Conservation (phyloP, 64 coral and sea anemone genomes). For the Stichodactyla mertensii region DNA sequence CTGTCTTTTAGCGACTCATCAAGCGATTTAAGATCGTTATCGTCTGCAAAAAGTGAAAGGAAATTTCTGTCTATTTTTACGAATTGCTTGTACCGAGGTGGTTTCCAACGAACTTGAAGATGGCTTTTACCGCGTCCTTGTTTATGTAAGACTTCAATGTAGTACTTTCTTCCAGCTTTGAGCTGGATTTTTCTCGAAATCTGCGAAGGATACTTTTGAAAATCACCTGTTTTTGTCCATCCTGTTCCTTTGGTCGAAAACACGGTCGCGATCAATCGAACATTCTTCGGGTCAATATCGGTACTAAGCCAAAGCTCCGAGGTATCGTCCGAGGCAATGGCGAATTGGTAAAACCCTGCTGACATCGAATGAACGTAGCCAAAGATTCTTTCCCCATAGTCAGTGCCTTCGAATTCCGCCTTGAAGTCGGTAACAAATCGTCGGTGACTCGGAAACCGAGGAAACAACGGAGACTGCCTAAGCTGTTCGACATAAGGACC, state of each 20-base stretch:
- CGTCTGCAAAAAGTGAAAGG: conserved; percentile 61
- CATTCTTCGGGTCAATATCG: conserved; percentile 60
- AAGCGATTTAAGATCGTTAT: conserved; percentile 26
- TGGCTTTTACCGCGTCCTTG: conserved; percentile 62
- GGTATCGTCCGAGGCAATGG: conserved; percentile 76
- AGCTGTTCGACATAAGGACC: conserved; percentile 69
- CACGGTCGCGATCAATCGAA: conserved; percentile 72
- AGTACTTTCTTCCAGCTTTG: conserved; percentile 57
- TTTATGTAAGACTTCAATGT: conserved; percentile 80
- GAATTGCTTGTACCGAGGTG: conserved; percentile 38
- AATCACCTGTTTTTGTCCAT: conserved; percentile 42
- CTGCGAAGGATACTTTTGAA: conserved; percentile 56
- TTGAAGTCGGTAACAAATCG: conserved; percentile 46
- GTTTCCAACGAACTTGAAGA: conserved; percentile 76
- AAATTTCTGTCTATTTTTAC: conserved; percentile 38
- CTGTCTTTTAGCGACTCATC: conserved; percentile 35
- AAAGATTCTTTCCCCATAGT: conserved; percentile 80
- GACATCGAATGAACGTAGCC: conserved; percentile 61
- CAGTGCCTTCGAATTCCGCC: conserved; percentile 48
- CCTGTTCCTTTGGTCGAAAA: conserved; percentile 42
- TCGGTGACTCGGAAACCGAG: conserved; percentile 50
- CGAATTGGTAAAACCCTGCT: conserved; percentile 66
- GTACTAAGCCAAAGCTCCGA: conserved; percentile 85
- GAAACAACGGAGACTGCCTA: conserved; percentile 75
- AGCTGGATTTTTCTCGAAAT: conserved; percentile 57